Evolutionary conservation across 1,140 invertebrate genomes (phyloP).

Genomic region (Hylyphantes graminicola): DNA sequence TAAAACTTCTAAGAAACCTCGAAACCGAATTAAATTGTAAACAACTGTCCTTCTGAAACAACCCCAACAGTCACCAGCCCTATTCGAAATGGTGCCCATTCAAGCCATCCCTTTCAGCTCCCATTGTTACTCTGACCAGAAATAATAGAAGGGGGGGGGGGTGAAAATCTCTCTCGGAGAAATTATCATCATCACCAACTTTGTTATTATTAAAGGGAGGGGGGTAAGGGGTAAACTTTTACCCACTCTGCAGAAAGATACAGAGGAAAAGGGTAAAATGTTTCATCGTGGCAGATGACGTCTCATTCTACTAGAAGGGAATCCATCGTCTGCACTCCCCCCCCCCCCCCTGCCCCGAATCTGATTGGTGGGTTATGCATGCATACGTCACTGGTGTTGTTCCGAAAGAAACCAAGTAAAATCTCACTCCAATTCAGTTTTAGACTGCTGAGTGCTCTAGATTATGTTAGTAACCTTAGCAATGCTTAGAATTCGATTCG

Average conservation of each 20-base stretch:
- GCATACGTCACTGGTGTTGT: too few relatives aligned
- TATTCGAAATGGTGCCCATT: constrained; percentile 48
- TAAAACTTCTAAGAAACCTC: too few relatives aligned
- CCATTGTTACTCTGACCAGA: constrained; percentile 44
- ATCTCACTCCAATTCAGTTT: too few relatives aligned
- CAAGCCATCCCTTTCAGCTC: constrained; percentile 45
- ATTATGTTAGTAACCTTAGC: too few relatives aligned
- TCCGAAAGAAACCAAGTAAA: too few relatives aligned
- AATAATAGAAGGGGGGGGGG: constrained; percentile 43
- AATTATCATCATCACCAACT: constrained; percentile 58
- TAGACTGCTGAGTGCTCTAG: too few relatives aligned
- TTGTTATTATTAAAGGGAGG: constrained; percentile 59
- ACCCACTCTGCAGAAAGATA: not conserved
- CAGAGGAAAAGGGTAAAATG: constrained; percentile 54
- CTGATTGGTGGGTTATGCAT: constrained; percentile 34
- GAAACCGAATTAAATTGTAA: too few relatives aligned
- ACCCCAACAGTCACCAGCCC: constrained; percentile 4
- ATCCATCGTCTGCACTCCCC: constrained; percentile 20
- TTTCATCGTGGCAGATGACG: constrained; percentile 48
- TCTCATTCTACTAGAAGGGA: constrained; percentile 48
- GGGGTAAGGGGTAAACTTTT: not conserved
- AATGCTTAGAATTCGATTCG: too few relatives aligned
- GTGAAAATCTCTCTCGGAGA: constrained; percentile 17
- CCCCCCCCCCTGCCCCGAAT: constrained; percentile 12
- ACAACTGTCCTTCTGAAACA: too few relatives aligned